phyloP scores from a whole-genome alignment of 2,888 invertebrate species.

The Entomobrya multifasciata region DNA sequence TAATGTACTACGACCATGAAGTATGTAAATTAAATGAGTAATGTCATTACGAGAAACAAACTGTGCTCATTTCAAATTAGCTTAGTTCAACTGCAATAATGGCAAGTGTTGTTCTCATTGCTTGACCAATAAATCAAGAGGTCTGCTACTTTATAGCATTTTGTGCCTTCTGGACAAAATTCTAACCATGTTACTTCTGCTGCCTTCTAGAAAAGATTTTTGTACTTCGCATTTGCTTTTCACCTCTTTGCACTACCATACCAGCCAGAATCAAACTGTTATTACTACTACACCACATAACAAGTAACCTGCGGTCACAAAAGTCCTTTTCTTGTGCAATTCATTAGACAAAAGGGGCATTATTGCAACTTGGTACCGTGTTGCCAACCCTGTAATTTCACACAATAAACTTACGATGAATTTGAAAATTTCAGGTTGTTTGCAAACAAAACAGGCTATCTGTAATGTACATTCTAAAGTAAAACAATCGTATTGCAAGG shows the following conservation, averaged over 20 bases:
- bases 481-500: background rate
- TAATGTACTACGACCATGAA: background rate
- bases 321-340: constrained; percentile 47
- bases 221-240: constrained; percentile 7
- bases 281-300: constrained; percentile 1
- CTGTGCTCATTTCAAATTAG: background rate
- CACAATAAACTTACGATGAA: constrained; percentile 36
- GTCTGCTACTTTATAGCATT: background rate
- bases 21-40: background rate
- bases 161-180: constrained; percentile 54
- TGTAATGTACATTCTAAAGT: background rate
- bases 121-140: constrained; percentile 51
- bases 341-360: constrained; percentile 45
- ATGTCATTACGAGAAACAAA: background rate
- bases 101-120: background rate
- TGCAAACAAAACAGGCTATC: no score
- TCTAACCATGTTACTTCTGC: no score
- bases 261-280: background rate
- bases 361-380: no score
- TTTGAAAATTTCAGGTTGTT: constrained; percentile 52
- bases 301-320: constrained; percentile 13
- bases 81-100: background rate
- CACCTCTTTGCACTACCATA: background rate
- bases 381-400: constrained; percentile 62
- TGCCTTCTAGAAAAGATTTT: no score